phyloP scores from a whole-genome alignment of 1,140 invertebrate genomes.

The Euborellia annulipes region DNA sequence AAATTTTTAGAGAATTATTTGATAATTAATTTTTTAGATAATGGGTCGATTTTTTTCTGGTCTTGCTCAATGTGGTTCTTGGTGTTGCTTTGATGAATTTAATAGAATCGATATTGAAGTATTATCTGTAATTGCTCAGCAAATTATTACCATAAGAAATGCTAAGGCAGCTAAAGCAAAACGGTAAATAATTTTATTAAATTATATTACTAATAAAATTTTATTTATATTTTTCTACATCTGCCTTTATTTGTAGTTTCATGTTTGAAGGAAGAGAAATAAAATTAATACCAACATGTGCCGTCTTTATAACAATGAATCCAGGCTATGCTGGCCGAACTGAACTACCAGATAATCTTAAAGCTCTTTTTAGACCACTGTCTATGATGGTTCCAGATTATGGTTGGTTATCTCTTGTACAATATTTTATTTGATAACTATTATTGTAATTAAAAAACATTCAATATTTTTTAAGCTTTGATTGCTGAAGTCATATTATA shows the following conservation, averaged over 20 bases:
- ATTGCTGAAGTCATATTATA: slow-evolving; percentile 87
- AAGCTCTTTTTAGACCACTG: slow-evolving; percentile 74
- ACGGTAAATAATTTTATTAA: slow-evolving; percentile 29
- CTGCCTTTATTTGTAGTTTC: no score
- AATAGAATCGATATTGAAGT: slow-evolving; percentile 85
- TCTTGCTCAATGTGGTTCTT: slow-evolving; percentile 70
- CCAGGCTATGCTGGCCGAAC: slow-evolving; percentile 79
- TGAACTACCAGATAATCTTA: slow-evolving; percentile 65
- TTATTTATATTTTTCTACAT: no score
- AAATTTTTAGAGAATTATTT: not conserved
- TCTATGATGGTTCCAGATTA: slow-evolving; percentile 92
- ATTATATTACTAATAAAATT: no score
- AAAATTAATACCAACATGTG: slow-evolving; percentile 66
- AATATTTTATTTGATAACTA: slow-evolving; percentile 1
- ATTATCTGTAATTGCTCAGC: slow-evolving; percentile 73
- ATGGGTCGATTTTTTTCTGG: slow-evolving; percentile 80
- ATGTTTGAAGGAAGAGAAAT: slow-evolving; percentile 84
- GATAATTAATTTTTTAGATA: slow-evolving; percentile 35
- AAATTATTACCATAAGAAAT: slow-evolving; percentile 60
- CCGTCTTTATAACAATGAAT: slow-evolving; percentile 84
- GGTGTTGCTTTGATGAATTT: slow-evolving; percentile 88
- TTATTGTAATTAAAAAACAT: slow-evolving; percentile 6
- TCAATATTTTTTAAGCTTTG: slow-evolving; percentile 37
- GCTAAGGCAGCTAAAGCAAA: slow-evolving; percentile 48
- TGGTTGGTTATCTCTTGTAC: slow-evolving; percentile 29